Conservation (phyloP, 1,140 invertebrate species). For the Prorops nasuta region DNA sequence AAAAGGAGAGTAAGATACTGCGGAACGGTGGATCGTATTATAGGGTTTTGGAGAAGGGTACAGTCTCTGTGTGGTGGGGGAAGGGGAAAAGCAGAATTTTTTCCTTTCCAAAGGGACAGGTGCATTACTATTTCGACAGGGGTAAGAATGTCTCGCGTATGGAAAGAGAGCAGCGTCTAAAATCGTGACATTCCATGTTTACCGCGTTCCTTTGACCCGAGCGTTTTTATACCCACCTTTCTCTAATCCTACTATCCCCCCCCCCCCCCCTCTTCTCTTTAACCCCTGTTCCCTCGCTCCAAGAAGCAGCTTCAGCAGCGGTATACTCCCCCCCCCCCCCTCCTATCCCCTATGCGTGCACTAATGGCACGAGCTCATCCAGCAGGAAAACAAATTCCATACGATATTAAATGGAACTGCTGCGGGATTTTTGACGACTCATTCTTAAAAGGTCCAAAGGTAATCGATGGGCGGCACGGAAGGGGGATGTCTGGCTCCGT, state of each 20-base stretch:
- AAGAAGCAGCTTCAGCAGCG: conserved; percentile 15
- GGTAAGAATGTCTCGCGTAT: conserved; percentile 22
- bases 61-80: too few species aligned
- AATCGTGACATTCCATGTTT: conserved; percentile 29
- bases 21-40: too few species aligned
- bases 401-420: too few species aligned
- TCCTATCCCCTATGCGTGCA: background rate
- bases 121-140: conserved; percentile 27
- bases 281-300: conserved; percentile 10
- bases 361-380: too few species aligned
- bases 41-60: too few species aligned
- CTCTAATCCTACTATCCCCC: background rate
- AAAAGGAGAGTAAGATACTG: too few species aligned
- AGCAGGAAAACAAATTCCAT: too few species aligned
- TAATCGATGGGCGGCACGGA: background rate
- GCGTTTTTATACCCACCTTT: background rate
- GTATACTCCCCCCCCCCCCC: background rate
- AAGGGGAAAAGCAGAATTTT: too few species aligned
- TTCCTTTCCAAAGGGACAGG: conserved; percentile 29
- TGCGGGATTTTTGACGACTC: conserved; percentile 20
- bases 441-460: conserved; percentile 1
- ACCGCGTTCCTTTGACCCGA: too few species aligned
- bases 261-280: background rate
- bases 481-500: background rate
- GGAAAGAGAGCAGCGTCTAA: conserved; percentile 15